Percentiles rank a stretch among this genome's conserved stretches.
These are phyloP conservation scores for Callorhinus ursinus DNA, from an alignment of 2,113 vertebrate genomes.

Conservation along the genomic window DNA sequence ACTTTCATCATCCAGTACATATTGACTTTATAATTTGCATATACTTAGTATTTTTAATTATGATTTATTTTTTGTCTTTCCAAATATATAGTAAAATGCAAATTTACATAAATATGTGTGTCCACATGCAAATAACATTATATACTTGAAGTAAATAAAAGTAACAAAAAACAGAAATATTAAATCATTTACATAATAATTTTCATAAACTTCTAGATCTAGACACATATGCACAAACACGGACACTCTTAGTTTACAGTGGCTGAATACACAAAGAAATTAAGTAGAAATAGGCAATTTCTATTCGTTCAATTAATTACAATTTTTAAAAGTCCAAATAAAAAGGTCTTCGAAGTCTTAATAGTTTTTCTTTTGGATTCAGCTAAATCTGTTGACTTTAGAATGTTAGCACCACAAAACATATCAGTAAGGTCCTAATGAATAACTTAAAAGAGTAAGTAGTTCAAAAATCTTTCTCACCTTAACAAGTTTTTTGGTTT, in stretches of 20 bases:
- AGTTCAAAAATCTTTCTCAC: neutral
- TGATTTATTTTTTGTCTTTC: neutral
- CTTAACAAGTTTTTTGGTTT: neutral
- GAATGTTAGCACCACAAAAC: neutral
- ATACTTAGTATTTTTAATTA: neutral
- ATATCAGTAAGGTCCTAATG: neutral
- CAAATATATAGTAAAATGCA: neutral
- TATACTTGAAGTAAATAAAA: neutral
- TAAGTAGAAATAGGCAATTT: neutral
- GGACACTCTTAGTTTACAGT: neutral
- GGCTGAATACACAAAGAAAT: neutral
- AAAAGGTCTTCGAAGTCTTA: neutral
- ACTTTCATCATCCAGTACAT: neutral
- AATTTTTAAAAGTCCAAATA: neutral
- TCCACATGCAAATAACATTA: neutral
- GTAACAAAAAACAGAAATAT: neutral
- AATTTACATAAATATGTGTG: neutral
- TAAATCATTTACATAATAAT: neutral
- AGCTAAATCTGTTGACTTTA: neutral
- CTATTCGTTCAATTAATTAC: neutral
- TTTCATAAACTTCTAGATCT: neutral
- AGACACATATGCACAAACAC: neutral
- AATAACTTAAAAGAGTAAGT: neutral
- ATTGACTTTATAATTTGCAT: neutral
- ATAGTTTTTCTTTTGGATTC: neutral